Evolutionary conservation across 2,888 invertebrate genomes (phyloP).

Genomic region (Nomada lathburiana): DNA sequence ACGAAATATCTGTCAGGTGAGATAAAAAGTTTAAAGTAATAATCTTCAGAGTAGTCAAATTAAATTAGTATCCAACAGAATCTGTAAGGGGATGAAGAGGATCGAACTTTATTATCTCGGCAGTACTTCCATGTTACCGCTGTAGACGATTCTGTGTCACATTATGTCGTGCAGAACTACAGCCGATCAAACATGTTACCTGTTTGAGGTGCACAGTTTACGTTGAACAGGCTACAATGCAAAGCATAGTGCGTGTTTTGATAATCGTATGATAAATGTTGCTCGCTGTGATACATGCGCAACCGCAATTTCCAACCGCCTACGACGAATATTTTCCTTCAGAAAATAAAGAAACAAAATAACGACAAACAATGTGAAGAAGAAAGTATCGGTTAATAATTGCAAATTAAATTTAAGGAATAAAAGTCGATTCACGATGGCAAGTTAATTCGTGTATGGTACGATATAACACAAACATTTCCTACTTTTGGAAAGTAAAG

Average conservation of each 20-base stretch:
- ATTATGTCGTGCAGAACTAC: conserved; percentile 33
- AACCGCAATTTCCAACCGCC: not conserved
- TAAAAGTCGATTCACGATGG: not conserved
- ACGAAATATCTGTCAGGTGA: not conserved
- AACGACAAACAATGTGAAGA: not conserved
- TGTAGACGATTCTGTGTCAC: conserved; percentile 18
- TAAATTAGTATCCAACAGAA: not conserved
- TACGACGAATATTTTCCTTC: not conserved
- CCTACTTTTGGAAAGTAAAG: not conserved
- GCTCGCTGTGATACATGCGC: not conserved
- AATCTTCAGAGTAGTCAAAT: not conserved
- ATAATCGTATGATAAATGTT: not conserved
- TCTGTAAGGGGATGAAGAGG: not conserved
- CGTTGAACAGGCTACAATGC: conserved; percentile 20
- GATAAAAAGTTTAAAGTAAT: too few relatives aligned
- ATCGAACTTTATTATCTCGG: conserved; percentile 20
- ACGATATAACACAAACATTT: not conserved
- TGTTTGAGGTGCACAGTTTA: conserved; percentile 28
- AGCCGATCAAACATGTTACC: conserved; percentile 47
- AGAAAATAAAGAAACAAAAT: not conserved
- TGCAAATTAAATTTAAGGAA: not conserved
- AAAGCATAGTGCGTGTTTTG: conserved; percentile 5
- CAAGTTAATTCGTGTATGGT: not conserved
- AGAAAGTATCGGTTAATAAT: conserved; percentile 7
- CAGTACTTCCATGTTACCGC: not conserved